These are phyloP conservation scores for Dinocampus coccinellae DNA, from an alignment of 2,888 invertebrate species.

Conservation along the genomic window DNA sequence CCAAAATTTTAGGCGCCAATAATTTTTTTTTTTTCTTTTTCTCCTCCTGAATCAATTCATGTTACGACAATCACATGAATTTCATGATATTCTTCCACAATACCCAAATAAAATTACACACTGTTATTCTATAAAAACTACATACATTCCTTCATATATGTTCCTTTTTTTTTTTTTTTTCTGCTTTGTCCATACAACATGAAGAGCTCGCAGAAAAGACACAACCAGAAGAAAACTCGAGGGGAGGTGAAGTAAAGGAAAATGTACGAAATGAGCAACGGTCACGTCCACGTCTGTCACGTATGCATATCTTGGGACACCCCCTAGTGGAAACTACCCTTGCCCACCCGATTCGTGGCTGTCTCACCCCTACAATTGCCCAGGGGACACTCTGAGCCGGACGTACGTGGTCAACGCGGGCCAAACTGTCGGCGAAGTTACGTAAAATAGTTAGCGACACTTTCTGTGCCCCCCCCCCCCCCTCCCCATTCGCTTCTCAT, in stretches of 20 bases:
- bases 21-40: not conserved
- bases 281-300: slow-evolving; percentile 65
- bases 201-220: slow-evolving; percentile 1
- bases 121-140: too few relatives aligned
- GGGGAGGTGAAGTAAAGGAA: slow-evolving; percentile 17
- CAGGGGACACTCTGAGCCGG: slow-evolving; percentile 62
- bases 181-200: not conserved
- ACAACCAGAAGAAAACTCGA: slow-evolving; percentile 1
- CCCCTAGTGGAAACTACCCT: slow-evolving; percentile 47
- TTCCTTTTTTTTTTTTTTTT: not conserved
- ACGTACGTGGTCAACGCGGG: slow-evolving; percentile 69
- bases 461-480: slow-evolving; percentile 52
- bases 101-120: not conserved
- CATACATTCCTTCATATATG: not conserved
- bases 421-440: slow-evolving; percentile 69
- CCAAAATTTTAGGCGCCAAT: slow-evolving; percentile 46
- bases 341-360: slow-evolving; percentile 27
- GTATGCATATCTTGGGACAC: slow-evolving; percentile 70
- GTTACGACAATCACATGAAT: too few relatives aligned
- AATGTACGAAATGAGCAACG: slow-evolving; percentile 44
- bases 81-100: not conserved
- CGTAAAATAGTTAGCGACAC: slow-evolving; percentile 70
- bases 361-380: slow-evolving; percentile 43
- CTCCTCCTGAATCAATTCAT: too few relatives aligned
- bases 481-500: slow-evolving; percentile 40